A percentile compares a stretch with the other conserved stretches of the same genome.
Evolutionary conservation across 2,113 vertebrate species (phyloP).

Genomic region (Notothenia rossii): DNA sequence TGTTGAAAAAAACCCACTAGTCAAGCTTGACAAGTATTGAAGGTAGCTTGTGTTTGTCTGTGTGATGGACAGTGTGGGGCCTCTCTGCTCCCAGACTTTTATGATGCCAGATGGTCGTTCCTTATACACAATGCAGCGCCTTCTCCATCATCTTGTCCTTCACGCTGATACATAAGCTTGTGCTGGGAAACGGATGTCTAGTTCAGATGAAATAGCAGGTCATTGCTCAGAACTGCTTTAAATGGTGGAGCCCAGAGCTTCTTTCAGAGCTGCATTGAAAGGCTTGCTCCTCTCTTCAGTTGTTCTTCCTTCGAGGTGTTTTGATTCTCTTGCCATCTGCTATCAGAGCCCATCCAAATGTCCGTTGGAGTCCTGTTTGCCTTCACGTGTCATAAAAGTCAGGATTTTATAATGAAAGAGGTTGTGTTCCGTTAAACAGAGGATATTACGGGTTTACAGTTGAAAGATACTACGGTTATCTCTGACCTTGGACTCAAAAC

Average conservation of each 20-base stretch:
- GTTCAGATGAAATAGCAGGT: slow-evolving; percentile 39
- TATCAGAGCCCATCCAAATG: slow-evolving; percentile 1
- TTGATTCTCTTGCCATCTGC: slow-evolving; percentile 58
- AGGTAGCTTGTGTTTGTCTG: slow-evolving; percentile 31
- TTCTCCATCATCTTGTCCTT: slow-evolving; percentile 45
- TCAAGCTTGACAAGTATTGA: slow-evolving; percentile 43
- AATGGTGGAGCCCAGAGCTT: slow-evolving; percentile 22
- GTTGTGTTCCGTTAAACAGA: background rate
- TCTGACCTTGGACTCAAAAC: slow-evolving; percentile 1
- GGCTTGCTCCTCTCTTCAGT: slow-evolving; percentile 14
- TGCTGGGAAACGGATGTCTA: slow-evolving; percentile 51
- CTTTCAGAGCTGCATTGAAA: slow-evolving; percentile 37
- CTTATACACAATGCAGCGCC: slow-evolving; percentile 57
- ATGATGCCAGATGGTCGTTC: slow-evolving; percentile 66
- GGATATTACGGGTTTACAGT: background rate
- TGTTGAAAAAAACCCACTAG: slow-evolving; percentile 35
- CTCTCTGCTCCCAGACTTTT: slow-evolving; percentile 51
- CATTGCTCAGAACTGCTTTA: slow-evolving; percentile 44
- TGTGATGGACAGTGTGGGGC: slow-evolving; percentile 47
- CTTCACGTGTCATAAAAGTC: slow-evolving; percentile 6
- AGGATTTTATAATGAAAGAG: background rate
- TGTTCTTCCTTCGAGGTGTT: slow-evolving; percentile 31
- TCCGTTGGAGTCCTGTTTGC: background rate
- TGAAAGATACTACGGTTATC: background rate
- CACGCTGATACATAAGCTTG: slow-evolving; percentile 44